Evolutionary conservation across 1,140 invertebrate species (phyloP).

Genomic region (Leptinotarsa defecta): DNA sequence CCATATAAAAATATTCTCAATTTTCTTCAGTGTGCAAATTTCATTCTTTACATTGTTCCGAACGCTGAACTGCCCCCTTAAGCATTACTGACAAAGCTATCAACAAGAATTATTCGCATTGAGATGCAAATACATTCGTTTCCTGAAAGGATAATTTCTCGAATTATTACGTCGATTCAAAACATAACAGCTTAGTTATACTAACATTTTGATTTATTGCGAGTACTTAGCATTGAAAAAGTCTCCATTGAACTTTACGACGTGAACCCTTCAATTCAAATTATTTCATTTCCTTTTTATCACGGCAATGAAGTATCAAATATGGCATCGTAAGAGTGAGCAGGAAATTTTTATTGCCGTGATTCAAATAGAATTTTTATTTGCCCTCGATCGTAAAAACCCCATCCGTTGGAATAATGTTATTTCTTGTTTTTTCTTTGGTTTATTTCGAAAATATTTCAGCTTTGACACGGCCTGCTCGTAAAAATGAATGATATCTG

Average conservation of each 20-base stretch:
- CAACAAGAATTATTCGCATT: background rate
- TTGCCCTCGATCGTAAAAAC: conserved; percentile 30
- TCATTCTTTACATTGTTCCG: too few relatives aligned
- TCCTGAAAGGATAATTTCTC: background rate
- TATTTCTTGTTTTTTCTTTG: conserved; percentile 4
- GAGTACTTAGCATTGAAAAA: conserved; percentile 22
- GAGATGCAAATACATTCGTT: background rate
- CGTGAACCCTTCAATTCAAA: conserved; percentile 28
- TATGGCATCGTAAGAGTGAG: conserved; percentile 32
- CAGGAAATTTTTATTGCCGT: conserved; percentile 34
- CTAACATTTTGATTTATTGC: conserved; percentile 17
- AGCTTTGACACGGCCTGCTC: conserved; percentile 1
- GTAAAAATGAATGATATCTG: conserved; percentile 6
- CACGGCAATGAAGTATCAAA: conserved; percentile 24
- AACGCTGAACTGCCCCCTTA: too few relatives aligned
- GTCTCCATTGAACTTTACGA: conserved; percentile 27
- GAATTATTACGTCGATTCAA: background rate
- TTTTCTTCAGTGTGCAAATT: too few relatives aligned
- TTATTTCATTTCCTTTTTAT: conserved; percentile 36
- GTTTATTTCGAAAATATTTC: conserved; percentile 4
- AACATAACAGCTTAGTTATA: too few relatives aligned
- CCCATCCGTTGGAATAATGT: conserved; percentile 29
- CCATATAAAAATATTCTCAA: too few relatives aligned
- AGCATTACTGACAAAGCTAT: too few relatives aligned
- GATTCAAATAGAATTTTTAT: conserved; percentile 36